Evolutionary conservation across 2,888 invertebrate genomes (phyloP), one percentile per base, ranked within the genome.

Genomic region (Leucophora obtusa): DNA sequence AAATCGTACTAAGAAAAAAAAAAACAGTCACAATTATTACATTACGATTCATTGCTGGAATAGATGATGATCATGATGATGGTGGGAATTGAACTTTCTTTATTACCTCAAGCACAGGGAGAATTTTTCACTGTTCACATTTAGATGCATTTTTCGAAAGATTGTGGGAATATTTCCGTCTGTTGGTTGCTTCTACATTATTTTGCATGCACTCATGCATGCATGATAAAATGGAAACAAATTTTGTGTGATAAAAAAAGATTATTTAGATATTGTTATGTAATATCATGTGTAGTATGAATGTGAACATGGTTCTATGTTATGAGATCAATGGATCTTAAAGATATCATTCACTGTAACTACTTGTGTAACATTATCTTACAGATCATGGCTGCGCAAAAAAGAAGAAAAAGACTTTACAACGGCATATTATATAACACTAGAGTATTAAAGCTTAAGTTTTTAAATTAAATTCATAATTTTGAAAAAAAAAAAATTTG

Each of bases 11-110:
- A 10, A 4, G n/a, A 58, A 1, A 28, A 56, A 33, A 24, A 56
- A 28, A 11, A 28, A 21, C 21, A 28, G 2, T 9, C 33, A 15
- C 54, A 54, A 53, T 47, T 47, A 47, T n/a, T n/a, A 47, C 43
- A 47, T 6, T 47, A 15, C 28, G 33, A 24, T 24, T 14, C 5
- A 10, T 33, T n/a, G n/a, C 10, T 50, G 9, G n/a, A 38, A 54
- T 47, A 38, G 47, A 18, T 43, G 21, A 15, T 47, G 56, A 14
- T 50, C 33, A n/a, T 43, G 21, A 15, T 54, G 56, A 14, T 50
- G 70, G 69, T 81, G 81, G 81, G 81, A 81, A 81, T 70, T 81
- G 66, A 81, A 81, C 77, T 81, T 77, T 81, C 77, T 81, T 77
- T 38, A 24, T 62, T 68, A 62, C 15, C 70, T 73, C 4, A 68